phyloP scores from a whole-genome alignment of 53 echinoderm and acorn worm species.

The Glandiceps talaboti region DNA sequence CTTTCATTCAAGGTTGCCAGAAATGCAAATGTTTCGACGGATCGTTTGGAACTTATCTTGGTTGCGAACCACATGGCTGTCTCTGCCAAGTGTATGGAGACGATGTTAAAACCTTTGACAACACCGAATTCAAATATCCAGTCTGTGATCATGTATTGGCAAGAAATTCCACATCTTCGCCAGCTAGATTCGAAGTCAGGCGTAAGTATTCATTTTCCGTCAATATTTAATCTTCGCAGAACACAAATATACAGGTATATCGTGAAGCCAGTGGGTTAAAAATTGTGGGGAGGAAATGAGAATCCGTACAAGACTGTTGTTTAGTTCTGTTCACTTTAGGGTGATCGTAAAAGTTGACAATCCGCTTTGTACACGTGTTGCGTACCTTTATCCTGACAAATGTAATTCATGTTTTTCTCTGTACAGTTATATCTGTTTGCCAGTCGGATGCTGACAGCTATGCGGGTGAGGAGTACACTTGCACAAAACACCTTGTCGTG shows the following conservation, averaged over 20 bases:
- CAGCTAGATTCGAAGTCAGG: neutral
- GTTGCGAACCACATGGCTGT: neutral
- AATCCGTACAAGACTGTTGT: too few species aligned
- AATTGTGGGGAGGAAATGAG: too few species aligned
- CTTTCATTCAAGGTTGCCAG: neutral
- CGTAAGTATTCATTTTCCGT: neutral
- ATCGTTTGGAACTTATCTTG: too few species aligned
- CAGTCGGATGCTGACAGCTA: neutral
- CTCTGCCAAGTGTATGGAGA: neutral
- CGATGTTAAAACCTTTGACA: neutral
- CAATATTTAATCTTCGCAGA: too few species aligned
- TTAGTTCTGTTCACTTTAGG: too few species aligned
- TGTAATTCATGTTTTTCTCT: too few species aligned
- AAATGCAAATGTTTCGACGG: neutral
- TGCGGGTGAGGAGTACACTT: neutral
- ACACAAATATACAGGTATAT: too few species aligned
- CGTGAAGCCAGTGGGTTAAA: too few species aligned
- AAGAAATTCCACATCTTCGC: neutral
- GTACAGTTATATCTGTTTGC: neutral
- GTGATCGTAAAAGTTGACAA: too few species aligned
- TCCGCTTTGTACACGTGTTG: too few species aligned
- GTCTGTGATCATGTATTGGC: neutral
- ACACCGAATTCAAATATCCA: neutral
- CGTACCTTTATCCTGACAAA: too few species aligned
- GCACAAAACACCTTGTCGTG: neutral